These are phyloP conservation scores for Fregata magnificens DNA, from an alignment of 2,113 vertebrate species.

Conservation along the genomic window DNA sequence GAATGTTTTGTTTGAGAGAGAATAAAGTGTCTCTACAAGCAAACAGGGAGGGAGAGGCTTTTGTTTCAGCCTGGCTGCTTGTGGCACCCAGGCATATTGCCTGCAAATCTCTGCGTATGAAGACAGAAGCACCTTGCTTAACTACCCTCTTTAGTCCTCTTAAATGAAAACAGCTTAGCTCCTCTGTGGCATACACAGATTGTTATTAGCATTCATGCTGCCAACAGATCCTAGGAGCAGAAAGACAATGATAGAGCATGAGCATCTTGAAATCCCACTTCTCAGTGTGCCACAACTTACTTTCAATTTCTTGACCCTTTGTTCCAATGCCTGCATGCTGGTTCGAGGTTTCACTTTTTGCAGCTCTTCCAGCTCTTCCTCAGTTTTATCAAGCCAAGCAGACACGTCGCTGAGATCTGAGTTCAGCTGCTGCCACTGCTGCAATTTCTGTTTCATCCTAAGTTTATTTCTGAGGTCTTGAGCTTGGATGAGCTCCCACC, in stretches of 20 bases:
- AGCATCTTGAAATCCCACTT: not conserved
- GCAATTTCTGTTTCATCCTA: slow-evolving; percentile 68
- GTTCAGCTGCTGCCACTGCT: slow-evolving; percentile 83
- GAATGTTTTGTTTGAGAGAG: not conserved
- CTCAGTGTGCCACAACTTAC: slow-evolving; percentile 54
- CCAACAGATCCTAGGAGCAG: not conserved
- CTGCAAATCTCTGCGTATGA: not conserved
- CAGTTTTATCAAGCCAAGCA: slow-evolving; percentile 79
- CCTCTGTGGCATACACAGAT: not conserved
- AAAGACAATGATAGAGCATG: not conserved
- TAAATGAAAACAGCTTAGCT: not conserved
- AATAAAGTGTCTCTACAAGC: not conserved
- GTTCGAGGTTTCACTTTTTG: slow-evolving; percentile 62
- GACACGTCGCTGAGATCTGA: slow-evolving; percentile 79
- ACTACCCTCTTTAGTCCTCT: not conserved
- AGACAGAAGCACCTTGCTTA: not conserved
- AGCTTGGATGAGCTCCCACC: slow-evolving; percentile 87
- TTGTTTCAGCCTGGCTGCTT: not conserved
- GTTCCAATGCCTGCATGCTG: slow-evolving; percentile 73
- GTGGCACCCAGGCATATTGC: not conserved
- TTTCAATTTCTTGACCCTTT: slow-evolving; percentile 78
- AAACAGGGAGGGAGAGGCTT: not conserved
- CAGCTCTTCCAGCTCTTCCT: slow-evolving; percentile 80
- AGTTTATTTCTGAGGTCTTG: slow-evolving; percentile 69
- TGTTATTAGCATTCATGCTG: not conserved